Evolutionary conservation across 2,888 invertebrate genomes (phyloP).

Genomic region (Pedicia rivosa): DNA sequence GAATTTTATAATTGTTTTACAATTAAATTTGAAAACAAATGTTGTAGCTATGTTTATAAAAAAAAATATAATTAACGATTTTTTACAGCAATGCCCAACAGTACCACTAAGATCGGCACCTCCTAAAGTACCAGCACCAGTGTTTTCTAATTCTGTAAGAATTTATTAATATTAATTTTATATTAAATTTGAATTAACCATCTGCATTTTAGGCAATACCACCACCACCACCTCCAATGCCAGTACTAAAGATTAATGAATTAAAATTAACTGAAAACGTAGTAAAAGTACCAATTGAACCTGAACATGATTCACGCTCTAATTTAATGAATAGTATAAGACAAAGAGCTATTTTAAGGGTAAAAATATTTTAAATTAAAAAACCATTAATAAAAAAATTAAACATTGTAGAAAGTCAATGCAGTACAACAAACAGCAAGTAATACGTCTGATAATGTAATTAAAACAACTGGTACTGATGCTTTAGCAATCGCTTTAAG

Average conservation of each 20-base stretch:
- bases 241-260: not conserved
- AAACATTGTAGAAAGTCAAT: not conserved
- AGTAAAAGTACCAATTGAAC: not conserved
- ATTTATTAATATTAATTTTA: too few species aligned
- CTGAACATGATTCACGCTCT: too few species aligned
- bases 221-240: conserved; percentile 32
- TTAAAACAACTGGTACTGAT: not conserved
- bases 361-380: conserved; percentile 19
- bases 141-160: too few species aligned
- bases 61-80: not conserved
- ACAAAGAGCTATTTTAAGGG: conserved; percentile 59
- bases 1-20: too few species aligned
- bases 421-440: not conserved
- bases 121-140: too few species aligned
- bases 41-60: not conserved
- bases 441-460: not conserved
- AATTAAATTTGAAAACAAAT: too few species aligned
- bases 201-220: conserved; percentile 39
- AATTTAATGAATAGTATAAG: conserved; percentile 78
- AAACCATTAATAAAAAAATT: not conserved
- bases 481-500: not conserved
- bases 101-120: not conserved
- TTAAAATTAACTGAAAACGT: not conserved
- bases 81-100: not conserved
- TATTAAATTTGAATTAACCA: too few species aligned